A percentile compares a stretch with the other conserved stretches of the same genome.
These are phyloP conservation scores for Rhynchophorus ferrugineus DNA, from an alignment of 1,140 invertebrate genomes.

Conservation along the genomic window DNA sequence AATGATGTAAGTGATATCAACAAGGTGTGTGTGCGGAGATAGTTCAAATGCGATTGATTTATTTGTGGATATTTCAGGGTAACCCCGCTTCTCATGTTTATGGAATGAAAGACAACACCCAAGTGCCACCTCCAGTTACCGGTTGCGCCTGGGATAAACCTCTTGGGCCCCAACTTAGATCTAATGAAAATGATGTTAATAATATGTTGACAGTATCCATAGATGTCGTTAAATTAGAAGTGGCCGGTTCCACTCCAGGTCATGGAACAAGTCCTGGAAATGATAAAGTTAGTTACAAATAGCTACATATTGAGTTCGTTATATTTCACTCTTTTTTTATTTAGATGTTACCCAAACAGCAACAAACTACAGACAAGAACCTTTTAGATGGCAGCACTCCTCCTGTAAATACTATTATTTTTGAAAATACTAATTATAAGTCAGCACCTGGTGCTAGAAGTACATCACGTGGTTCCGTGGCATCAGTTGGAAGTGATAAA, in stretches of 20 bases:
- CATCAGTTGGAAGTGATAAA: constrained; percentile 28
- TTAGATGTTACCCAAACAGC: constrained; percentile 30
- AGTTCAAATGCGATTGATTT: neutral
- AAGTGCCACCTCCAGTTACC: constrained; percentile 54
- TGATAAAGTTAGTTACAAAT: constrained; percentile 29
- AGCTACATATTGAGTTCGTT: neutral
- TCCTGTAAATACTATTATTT: constrained; percentile 82
- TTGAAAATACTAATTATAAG: constrained; percentile 87
- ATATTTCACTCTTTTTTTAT: neutral
- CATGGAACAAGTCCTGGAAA: constrained; percentile 54
- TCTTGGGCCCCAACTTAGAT: constrained; percentile 56
- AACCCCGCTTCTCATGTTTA: constrained; percentile 34
- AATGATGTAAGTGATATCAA: constrained; percentile 42
- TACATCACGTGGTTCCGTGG: constrained; percentile 9
- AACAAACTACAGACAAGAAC: constrained; percentile 48
- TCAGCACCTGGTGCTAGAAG: constrained; percentile 47
- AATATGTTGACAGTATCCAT: constrained; percentile 38
- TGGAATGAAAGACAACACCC: constrained; percentile 43
- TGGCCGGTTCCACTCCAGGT: constrained; percentile 42
- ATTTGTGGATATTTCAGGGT: neutral
- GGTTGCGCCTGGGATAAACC: constrained; percentile 84
- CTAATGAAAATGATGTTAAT: constrained; percentile 19
- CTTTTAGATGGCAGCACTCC: constrained; percentile 64
- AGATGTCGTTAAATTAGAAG: constrained; percentile 40
- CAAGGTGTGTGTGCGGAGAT: constrained; percentile 31